phyloP scores from a whole-genome alignment of 2,797 vertebrate species.

The Hoplostethus atlanticus region DNA sequence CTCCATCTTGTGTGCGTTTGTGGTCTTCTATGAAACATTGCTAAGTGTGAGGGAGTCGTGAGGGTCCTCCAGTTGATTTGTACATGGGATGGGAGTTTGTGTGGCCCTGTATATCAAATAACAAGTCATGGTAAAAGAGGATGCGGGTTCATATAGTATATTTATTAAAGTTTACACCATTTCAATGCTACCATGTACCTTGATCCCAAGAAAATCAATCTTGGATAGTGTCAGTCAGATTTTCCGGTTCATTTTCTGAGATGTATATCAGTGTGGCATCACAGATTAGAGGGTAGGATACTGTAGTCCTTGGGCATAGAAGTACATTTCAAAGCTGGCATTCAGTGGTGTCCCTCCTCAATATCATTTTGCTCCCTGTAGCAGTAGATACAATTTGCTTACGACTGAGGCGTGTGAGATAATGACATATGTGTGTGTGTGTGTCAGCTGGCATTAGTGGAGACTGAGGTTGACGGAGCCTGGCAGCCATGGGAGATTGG shows the following conservation, averaged over 20 bases:
- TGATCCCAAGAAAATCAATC: neutral
- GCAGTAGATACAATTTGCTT: too few relatives aligned
- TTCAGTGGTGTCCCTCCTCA: neutral
- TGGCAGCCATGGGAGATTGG: conserved; percentile 34
- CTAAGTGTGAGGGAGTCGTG: conserved; percentile 12
- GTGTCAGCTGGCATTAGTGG: conserved; percentile 31
- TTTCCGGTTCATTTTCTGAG: neutral
- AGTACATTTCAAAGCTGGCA: neutral
- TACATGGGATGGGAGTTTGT: neutral
- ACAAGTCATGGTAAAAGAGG: neutral
- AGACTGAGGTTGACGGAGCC: conserved; percentile 16
- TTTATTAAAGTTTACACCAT: conserved; percentile 2
- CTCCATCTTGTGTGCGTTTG: conserved; percentile 45
- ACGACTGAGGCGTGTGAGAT: conserved; percentile 7
- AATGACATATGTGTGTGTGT: too few relatives aligned
- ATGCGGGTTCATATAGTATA: neutral
- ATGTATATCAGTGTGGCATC: neutral
- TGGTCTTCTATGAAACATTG: conserved; percentile 16
- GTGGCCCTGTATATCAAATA: neutral
- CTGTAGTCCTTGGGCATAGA: neutral
- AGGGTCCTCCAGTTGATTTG: conserved; percentile 18
- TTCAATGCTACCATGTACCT: neutral
- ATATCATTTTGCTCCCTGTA: neutral
- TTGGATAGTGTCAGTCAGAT: neutral
- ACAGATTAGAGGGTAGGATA: neutral